Evolutionary conservation across 92 coral and sea anemone species (phyloP).

Genomic region (Micromussa lordhowensis): DNA sequence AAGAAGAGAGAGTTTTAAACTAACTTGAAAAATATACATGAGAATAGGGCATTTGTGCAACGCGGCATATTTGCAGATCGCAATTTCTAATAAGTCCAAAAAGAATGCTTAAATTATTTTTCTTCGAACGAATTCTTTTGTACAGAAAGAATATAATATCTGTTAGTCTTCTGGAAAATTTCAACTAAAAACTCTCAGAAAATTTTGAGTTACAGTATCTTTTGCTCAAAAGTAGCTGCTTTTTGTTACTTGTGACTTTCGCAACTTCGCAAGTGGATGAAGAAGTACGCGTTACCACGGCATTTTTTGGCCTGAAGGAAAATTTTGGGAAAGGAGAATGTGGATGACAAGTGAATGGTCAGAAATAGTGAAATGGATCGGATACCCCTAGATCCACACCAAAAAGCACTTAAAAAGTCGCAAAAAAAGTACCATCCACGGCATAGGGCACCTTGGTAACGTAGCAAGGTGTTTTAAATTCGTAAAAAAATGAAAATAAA

Average conservation of each 20-base stretch:
- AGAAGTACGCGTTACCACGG: not conserved
- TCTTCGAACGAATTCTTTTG: not conserved
- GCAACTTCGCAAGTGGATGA: not conserved
- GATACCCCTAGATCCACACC: not conserved
- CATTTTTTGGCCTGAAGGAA: not conserved
- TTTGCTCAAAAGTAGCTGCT: not conserved
- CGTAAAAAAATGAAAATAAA: conserved; percentile 5
- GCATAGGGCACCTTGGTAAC: conserved; percentile 1
- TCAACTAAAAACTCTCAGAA: not conserved
- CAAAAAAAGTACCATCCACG: not conserved
- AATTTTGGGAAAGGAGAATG: not conserved
- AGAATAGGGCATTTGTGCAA: not conserved
- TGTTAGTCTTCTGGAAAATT: not conserved
- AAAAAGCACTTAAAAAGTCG: not conserved
- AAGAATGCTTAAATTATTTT: not conserved
- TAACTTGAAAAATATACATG: not conserved
- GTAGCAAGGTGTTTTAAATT: not conserved
- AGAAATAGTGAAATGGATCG: not conserved
- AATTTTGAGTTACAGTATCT: not conserved
- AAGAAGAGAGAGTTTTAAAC: not conserved
- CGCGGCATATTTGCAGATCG: not conserved
- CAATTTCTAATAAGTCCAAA: not conserved
- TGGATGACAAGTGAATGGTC: not conserved
- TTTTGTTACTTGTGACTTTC: not conserved
- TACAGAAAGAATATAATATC: not conserved